These are phyloP conservation scores for Psammodynastes pulverulentus DNA, from an alignment of 2,113 vertebrate genomes.

Conservation along the genomic window DNA sequence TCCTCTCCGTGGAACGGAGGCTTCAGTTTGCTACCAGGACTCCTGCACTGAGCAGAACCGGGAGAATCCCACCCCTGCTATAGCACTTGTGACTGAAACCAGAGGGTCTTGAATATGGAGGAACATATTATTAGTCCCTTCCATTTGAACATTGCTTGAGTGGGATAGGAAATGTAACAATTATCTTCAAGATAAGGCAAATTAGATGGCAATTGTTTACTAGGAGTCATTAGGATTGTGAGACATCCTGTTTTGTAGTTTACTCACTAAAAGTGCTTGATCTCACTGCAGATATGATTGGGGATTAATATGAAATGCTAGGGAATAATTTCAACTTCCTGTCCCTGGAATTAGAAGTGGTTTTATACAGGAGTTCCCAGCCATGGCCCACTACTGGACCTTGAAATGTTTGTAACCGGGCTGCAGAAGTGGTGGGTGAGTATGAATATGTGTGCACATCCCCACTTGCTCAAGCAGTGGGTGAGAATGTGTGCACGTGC, in stretches of 20 bases:
- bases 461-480: background rate
- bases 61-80: too few relatives aligned
- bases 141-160: background rate
- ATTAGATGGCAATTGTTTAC: background rate
- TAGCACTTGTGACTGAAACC: background rate
- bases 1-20: too few relatives aligned
- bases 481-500: too few relatives aligned
- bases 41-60: too few relatives aligned
- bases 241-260: background rate
- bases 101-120: background rate
- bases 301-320: background rate
- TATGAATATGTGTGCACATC: background rate
- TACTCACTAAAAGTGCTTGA: background rate
- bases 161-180: background rate
- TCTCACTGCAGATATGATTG: background rate
- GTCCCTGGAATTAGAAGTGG: background rate
- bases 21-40: too few relatives aligned
- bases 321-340: background rate
- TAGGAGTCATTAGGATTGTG: background rate
- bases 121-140: background rate
- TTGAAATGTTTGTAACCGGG: background rate
- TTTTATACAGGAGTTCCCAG: background rate
- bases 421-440: background rate
- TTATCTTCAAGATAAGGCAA: background rate
- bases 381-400: background rate